phyloP scores from a whole-genome alignment of 2,888 invertebrate genomes.

The Pomacea canaliculata region DNA sequence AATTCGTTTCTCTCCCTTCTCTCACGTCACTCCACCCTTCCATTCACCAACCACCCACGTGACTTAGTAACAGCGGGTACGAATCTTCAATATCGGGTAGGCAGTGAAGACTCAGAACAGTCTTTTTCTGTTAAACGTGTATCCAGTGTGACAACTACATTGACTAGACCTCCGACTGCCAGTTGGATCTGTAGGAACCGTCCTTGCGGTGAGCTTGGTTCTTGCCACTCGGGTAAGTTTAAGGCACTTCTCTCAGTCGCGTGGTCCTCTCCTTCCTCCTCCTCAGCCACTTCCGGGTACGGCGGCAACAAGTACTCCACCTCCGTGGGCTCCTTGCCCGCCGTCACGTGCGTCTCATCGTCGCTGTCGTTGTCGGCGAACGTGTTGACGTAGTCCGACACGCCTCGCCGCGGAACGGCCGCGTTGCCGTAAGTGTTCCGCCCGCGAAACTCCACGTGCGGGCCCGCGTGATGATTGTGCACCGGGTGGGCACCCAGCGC shows the following conservation, averaged over 20 bases:
- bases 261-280: conserved; percentile 27
- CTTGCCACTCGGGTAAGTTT: conserved; percentile 15
- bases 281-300: conserved; percentile 31
- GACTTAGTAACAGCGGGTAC: too few species aligned
- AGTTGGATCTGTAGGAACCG: conserved; percentile 2
- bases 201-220: conserved; percentile 1
- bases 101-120: too few species aligned
- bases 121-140: too few species aligned
- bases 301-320: conserved; percentile 32
- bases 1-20: too few species aligned
- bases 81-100: too few species aligned
- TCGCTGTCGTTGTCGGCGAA: conserved; percentile 23
- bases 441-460: conserved; percentile 16
- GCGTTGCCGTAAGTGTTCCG: conserved; percentile 7
- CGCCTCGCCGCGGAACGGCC: not conserved
- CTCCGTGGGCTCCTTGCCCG: conserved; percentile 24
- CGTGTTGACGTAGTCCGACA: conserved; percentile 20
- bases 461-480: not conserved
- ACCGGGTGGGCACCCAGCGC: not conserved
- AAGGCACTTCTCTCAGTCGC: conserved; percentile 25
- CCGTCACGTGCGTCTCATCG: conserved; percentile 6
- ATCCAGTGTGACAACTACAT: too few species aligned
- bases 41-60: too few species aligned
- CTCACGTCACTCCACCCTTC: too few species aligned
- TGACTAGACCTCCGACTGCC: conserved; percentile 13